Evolutionary conservation across 2,888 invertebrate genomes (phyloP), one percentile per base, ranked within the genome.

Genomic region (Tenthredo livida): DNA sequence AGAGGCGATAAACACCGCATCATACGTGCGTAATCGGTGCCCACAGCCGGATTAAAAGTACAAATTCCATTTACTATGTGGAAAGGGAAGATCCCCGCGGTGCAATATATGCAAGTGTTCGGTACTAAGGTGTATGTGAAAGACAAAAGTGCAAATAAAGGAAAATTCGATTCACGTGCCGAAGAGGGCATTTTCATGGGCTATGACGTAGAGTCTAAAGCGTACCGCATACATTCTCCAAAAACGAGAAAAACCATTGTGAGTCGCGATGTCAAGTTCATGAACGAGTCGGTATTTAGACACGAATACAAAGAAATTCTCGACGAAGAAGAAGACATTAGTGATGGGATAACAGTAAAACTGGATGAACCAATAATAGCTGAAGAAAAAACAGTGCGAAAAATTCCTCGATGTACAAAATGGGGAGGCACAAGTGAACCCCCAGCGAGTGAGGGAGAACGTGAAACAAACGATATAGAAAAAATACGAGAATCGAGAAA

Each of bases 1-100:
- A 9, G 91, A 91, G 67, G 91, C 91, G 10, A 85, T 90, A 15
- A 85, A 86, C n/a, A 88, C 87, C n/a, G 87, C 89, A 10, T 85
- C 86, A 6, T 89, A 90, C 73, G 50, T 90, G 1, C 85, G 86
- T 9, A 92, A 91, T 73, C 72, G 90, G 43, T 80, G 88, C 65
- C 85, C 15, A 89, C 88, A 6, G 87, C 25, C 6, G 82, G 84
- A 0, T 85, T 86, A 12, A 61, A 77, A 15, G 86, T 84, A 0
- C 82, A 85, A 58, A 88, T 86, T 1, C 87, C 89, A 7, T 87
- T 47, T 80, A 86, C 86, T 61, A 12, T 54, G 54, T 85, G 89
- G 86, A 85, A 54, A 43, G 84, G 86, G 2, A 85, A 84, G 33
- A 78, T 43, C 3, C 84, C 80, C 0, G 61, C 77, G 1, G 50